Percentiles rank a stretch among this genome's conserved stretches.
Evolutionary conservation across 37 sponge, comb jelly and placozoan genomes (phyloP).

Genomic region (Diacarnus erythraeanus): DNA sequence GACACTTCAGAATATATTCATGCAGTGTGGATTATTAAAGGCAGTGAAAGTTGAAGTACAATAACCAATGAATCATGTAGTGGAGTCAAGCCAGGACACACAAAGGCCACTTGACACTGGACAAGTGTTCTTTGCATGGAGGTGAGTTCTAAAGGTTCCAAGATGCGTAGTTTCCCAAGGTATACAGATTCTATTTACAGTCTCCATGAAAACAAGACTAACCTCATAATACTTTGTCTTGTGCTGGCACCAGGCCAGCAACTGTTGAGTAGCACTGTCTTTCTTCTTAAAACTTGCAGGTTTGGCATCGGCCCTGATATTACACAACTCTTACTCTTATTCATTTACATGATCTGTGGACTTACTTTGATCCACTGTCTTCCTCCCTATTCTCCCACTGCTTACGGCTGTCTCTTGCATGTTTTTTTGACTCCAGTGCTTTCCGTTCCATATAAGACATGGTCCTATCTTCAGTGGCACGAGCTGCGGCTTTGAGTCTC

Average conservation of each 20-base stretch:
- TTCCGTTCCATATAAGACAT: constrained; percentile 55
- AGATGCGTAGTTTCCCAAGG: too few species aligned
- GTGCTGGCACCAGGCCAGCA: constrained; percentile 81
- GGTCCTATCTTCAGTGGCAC: constrained; percentile 10
- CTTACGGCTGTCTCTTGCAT: constrained; percentile 31
- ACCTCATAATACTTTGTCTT: constrained; percentile 82
- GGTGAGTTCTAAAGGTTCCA: too few species aligned
- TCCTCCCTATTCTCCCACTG: constrained; percentile 58
- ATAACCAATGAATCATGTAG: too few species aligned
- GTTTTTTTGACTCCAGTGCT: constrained; percentile 44
- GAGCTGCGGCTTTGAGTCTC: constrained; percentile 58
- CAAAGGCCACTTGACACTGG: too few species aligned
- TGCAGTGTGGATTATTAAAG: too few species aligned
- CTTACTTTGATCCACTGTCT: constrained; percentile 46
- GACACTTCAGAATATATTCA: too few species aligned
- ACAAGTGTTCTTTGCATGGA: too few species aligned
- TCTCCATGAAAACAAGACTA: too few species aligned
- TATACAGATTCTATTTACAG: too few species aligned
- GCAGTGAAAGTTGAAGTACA: too few species aligned
- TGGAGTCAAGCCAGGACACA: too few species aligned
- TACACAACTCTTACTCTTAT: neutral
- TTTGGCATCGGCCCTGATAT: constrained; percentile 15
- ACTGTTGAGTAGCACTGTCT: constrained; percentile 65
- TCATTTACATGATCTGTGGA: neutral
- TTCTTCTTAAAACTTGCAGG: constrained; percentile 35